Evolutionary conservation across 1,140 invertebrate genomes (phyloP), one percentile per base, ranked within the genome.

Genomic region (Lepidurus arcticus): DNA sequence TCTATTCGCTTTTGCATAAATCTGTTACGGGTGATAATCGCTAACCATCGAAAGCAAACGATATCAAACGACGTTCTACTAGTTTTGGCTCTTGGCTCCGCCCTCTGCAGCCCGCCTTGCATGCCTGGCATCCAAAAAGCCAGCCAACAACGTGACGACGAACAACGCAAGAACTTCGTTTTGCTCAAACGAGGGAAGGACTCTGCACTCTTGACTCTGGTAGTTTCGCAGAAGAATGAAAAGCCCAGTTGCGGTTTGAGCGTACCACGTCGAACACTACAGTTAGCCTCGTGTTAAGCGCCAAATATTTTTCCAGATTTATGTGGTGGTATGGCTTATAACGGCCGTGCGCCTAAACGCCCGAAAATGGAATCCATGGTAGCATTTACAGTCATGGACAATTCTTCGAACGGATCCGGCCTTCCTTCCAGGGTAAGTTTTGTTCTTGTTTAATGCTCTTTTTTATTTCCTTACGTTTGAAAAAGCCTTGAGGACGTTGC

Each of bases 341-440:
- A 65, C 53, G 53, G 53, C 53, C 53, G 53, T n/a, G 53, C 53
- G 53, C 53, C 53, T 65, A 65, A 65, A 65, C 53, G 53, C 16
- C 53, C 53, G 53, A 65, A 65, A 21, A 65, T 65, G 53, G 53
- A 65, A 13, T 13, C 53, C 53, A 65, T 65, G 53, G 16, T 21
- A 13, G 21, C 53, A 65, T 65, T 65, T 65, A 65, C 16, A 13
- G 21, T 13, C 53, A 5, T 65, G 53, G 53, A 65, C 16, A 65
- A 21, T 65, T 65, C 53, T 9, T 65, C 53, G 6, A 65, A 65
- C 2, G 53, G 53, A 65, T 65, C 53, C 13, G 13, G 16, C 53
- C 53, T 65, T 65, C 21, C 53, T 65, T 9, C 53, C 53, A 65
- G 53, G 53, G 53, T 65, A 65, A 65, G 21, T n/a, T n/a, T n/a